These are phyloP conservation scores for Ovis aries DNA, from an alignment of 2,113 vertebrate species.

Conservation along the genomic window ARS-UI_Ramb_v3.0 NC_056056.1:134087501-134088000, in stretches of 20 bases:
- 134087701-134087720: background rate
- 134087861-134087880: background rate
- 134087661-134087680: background rate
- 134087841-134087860: background rate
- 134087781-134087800: background rate
- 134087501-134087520: background rate
- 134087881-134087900: background rate
- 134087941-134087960: background rate
- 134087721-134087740: background rate
- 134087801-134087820: background rate
- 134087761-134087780: background rate
- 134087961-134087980: background rate
- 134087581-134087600: slow-evolving; percentile 7
- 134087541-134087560: background rate
- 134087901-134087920: background rate
- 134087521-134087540: background rate
- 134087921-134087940: background rate
- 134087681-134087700: background rate
- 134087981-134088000: background rate
- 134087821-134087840: background rate
- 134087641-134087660: background rate
- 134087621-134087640: background rate
- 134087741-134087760: background rate
- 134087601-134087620: background rate
- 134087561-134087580: background rate